Evolutionary conservation across 1,140 invertebrate species (phyloP).

Genomic region (fruit fly (Drosophila melanogaster)): DNA sequence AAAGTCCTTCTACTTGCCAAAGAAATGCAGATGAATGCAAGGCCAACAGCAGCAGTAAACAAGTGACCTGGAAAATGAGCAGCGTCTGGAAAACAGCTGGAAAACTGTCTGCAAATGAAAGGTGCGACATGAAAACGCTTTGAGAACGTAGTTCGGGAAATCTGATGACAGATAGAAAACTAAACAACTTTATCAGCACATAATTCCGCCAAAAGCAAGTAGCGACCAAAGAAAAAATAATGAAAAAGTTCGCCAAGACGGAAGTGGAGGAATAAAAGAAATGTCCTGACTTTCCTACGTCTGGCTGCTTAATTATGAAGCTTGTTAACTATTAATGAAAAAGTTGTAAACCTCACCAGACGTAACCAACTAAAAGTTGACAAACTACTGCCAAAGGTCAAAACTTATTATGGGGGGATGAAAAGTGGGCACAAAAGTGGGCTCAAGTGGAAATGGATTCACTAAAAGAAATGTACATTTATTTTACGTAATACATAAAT

Average conservation of each 20-base stretch:
- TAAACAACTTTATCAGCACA: constrained; percentile 66
- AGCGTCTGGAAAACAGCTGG: constrained; percentile 32
- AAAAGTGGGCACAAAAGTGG: neutral
- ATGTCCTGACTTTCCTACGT: constrained; percentile 37
- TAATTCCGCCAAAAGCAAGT: constrained; percentile 22
- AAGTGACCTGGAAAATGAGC: constrained; percentile 74
- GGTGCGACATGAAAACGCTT: constrained; percentile 53
- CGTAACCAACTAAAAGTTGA: constrained; percentile 61
- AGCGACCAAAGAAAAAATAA: neutral
- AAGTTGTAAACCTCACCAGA: constrained; percentile 69
- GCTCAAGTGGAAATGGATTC: neutral
- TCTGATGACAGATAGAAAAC: constrained; percentile 62
- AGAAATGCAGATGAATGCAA: constrained; percentile 21
- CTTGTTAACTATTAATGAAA: constrained; percentile 83
- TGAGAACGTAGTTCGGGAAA: constrained; percentile 51
- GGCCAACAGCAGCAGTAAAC: constrained; percentile 23
- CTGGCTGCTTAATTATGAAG: constrained; percentile 76
- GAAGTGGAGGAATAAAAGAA: constrained; percentile 12
- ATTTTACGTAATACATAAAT: too few species aligned
- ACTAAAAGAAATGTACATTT: too few species aligned
- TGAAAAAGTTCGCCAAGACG: constrained; percentile 24
- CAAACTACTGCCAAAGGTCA: constrained; percentile 34
- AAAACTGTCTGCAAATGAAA: constrained; percentile 65
- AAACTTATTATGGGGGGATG: constrained; percentile 16
- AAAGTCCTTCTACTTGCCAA: constrained; percentile 9